phyloP scores from a whole-genome alignment of 2,113 vertebrate genomes.

The Narcine bancroftii region DNA sequence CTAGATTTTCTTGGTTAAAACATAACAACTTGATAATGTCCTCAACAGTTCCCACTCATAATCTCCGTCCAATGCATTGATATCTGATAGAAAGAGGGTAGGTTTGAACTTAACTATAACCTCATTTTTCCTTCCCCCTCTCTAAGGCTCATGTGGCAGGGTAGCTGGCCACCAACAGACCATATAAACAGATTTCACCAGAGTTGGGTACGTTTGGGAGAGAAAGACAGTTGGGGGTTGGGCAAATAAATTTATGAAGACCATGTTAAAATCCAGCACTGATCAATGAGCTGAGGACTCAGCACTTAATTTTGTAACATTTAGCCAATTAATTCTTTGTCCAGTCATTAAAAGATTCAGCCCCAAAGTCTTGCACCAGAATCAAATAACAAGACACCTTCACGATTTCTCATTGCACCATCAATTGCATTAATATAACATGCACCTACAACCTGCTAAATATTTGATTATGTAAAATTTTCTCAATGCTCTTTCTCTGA shows the following conservation, averaged over 20 bases:
- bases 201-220: neutral
- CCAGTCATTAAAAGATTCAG: neutral
- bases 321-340: neutral
- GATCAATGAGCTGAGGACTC: neutral
- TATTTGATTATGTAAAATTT: neutral
- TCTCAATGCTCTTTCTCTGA: neutral
- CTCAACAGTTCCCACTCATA: neutral
- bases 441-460: neutral
- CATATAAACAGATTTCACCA: neutral
- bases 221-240: neutral
- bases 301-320: neutral
- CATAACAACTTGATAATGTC: neutral
- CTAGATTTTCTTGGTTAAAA: neutral
- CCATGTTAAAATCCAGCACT: neutral
- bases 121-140: too few relatives aligned
- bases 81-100: neutral
- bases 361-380: neutral
- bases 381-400: neutral
- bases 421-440: neutral
- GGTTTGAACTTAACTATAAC: neutral
- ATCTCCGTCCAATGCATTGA: neutral
- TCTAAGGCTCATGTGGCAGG: neutral
- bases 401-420: neutral
- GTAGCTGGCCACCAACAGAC: neutral
- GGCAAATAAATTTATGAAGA: neutral